Base-by-base conservation (phyloP, 2,888 invertebrate genomes). In the Thalpophila matura region DNA sequence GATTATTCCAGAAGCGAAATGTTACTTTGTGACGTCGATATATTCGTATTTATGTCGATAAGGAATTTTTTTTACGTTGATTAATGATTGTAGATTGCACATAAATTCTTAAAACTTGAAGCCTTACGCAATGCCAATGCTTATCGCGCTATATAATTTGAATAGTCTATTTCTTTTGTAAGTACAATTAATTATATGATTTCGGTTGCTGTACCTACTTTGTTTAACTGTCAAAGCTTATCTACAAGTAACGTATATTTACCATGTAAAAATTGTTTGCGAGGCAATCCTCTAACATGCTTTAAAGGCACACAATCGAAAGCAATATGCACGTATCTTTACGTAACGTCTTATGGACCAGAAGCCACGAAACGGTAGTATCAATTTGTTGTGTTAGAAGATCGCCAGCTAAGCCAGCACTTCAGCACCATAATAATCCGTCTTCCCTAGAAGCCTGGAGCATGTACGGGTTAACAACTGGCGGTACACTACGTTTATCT, bases 321-420 rank as follows among this genome's bases (percentile, higher is more conserved):
- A 57, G 37, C 67, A 50, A 58, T 58, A 37, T 40, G 22, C 18
- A 27, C 10, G 33, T 67, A 73, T 50, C 38, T 46, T n/a, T 12
- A 54, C 29, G 50, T 40, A 35, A 22, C 18, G 27, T 58, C 47
- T 56, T 64, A 50, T 45, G 45, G 51, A 35, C 18, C 38, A 20
- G 20, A 12, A 50, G 14, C 22, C 14, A 33, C 46, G 35, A 24
- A 59, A 24, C 45, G 42, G 10, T 31, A 37, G 18, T 40, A 59
- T 54, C 49, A 53, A 54, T 72, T 54, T 59, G 59, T 59, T 65
- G 45, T 72, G 73, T 65, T 50, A 54, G 53, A 50, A 59, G 54
- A 65, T 70, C 66, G 54, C 40, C 53, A 50, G 72, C 50, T 59
- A 66, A 72, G 65, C 38, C 45, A 72, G 65, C 38, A 38, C 50